These are phyloP conservation scores for Mesembrinibis cayennensis DNA, from an alignment of 2,113 vertebrate genomes.

Conservation along the genomic window DNA sequence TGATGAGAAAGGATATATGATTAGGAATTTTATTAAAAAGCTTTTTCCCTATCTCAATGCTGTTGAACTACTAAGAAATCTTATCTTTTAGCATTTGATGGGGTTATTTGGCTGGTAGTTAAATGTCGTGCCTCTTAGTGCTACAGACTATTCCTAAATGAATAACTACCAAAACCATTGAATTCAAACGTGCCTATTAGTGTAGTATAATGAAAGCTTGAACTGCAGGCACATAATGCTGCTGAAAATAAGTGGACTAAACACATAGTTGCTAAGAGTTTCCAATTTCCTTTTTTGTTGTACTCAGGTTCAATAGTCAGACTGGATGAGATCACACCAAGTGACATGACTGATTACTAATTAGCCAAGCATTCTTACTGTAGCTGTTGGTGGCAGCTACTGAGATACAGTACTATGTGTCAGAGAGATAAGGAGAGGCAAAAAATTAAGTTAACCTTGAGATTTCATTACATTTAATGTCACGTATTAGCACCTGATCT, in stretches of 20 bases:
- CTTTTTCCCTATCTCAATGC: neutral
- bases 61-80: conserved; percentile 60
- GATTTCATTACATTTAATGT: conserved; percentile 69
- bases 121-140: conserved; percentile 32
- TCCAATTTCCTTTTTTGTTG: conserved; percentile 25
- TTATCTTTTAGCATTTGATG: conserved; percentile 58
- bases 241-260: conserved; percentile 7
- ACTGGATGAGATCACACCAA: conserved; percentile 45
- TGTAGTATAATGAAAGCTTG: conserved; percentile 47
- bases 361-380: conserved; percentile 49
- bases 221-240: neutral
- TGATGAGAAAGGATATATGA: conserved; percentile 24
- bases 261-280: neutral
- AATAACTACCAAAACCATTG: conserved; percentile 38
- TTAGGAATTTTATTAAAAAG: conserved; percentile 54
- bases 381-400: conserved; percentile 59
- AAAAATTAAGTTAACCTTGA: conserved; percentile 73
- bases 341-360: conserved; percentile 70
- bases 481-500: conserved; percentile 59
- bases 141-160: conserved; percentile 34
- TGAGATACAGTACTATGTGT: conserved; percentile 53
- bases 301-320: conserved; percentile 22
- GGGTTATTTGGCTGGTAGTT: conserved; percentile 47
- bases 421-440: conserved; percentile 59
- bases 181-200: conserved; percentile 49